Evolutionary conservation across 1,140 invertebrate genomes (phyloP).

Genomic region (Coboldia fuscipes): DNA sequence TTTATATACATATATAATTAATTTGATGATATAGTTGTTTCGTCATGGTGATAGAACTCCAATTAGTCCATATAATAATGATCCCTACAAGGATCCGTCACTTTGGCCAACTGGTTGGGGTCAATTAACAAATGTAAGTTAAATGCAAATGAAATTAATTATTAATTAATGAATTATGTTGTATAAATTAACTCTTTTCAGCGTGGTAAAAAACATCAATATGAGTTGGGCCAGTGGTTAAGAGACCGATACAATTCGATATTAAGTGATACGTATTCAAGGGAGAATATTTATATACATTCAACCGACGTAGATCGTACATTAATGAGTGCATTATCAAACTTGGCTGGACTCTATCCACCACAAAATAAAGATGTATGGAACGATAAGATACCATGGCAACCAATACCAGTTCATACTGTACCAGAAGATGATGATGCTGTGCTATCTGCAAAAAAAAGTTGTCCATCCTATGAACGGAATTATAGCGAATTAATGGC

Average conservation of each 20-base stretch:
- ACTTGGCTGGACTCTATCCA: slow-evolving; percentile 65
- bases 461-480: slow-evolving; percentile 38
- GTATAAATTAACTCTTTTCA: slow-evolving; percentile 15
- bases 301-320: slow-evolving; percentile 77
- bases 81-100: slow-evolving; percentile 43
- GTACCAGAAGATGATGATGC: slow-evolving; percentile 39
- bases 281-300: slow-evolving; percentile 36
- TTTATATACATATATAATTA: slow-evolving; percentile 6
- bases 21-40: slow-evolving; percentile 24
- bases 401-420: slow-evolving; percentile 77
- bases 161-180: neutral
- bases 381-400: slow-evolving; percentile 53
- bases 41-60: slow-evolving; percentile 73
- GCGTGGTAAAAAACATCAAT: slow-evolving; percentile 58
- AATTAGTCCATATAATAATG: slow-evolving; percentile 46
- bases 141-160: slow-evolving; percentile 4
- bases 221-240: slow-evolving; percentile 53
- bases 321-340: slow-evolving; percentile 67
- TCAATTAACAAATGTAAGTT: slow-evolving; percentile 51
- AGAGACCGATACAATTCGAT: slow-evolving; percentile 40
- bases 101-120: slow-evolving; percentile 58
- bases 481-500: slow-evolving; percentile 29
- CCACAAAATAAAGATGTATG: slow-evolving; percentile 34
- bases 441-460: slow-evolving; percentile 37
- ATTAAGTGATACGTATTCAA: slow-evolving; percentile 28